Percentiles rank a stretch among this genome's conserved stretches.
Conservation (phyloP, 2,797 vertebrate species). For the Carcharodon carcharias region DNA sequence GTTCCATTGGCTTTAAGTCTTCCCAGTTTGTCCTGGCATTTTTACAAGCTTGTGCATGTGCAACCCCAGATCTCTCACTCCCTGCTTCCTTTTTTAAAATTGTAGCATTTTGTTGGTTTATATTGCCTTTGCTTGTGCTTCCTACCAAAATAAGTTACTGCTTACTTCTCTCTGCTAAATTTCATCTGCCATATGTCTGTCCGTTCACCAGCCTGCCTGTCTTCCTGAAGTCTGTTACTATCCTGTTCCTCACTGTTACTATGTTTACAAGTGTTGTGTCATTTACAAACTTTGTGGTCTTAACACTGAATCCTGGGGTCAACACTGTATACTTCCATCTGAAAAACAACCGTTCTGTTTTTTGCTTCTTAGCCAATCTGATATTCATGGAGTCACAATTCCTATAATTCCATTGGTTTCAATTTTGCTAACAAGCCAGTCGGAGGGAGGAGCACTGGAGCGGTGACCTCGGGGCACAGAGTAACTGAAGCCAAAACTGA, state of each 20-base stretch:
- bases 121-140: neutral
- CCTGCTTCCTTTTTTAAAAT: neutral
- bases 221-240: neutral
- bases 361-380: neutral
- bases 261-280: no score
- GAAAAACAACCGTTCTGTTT: neutral
- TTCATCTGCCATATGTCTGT: neutral
- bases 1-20: neutral
- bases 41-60: neutral
- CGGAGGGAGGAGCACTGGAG: no score
- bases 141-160: neutral
- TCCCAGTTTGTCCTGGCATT: neutral
- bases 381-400: neutral
- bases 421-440: no score
- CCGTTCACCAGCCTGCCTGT: neutral
- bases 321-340: no score
- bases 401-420: no score
- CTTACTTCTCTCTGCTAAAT: neutral
- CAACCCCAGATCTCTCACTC: neutral
- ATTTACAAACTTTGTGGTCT: no score
- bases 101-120: no score
- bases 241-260: neutral
- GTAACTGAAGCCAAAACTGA: no score
- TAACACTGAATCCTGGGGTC: no score
- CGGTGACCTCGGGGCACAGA: no score